Conservation (phyloP, 2,888 invertebrate genomes). For the Sphinx pinastri region DNA sequence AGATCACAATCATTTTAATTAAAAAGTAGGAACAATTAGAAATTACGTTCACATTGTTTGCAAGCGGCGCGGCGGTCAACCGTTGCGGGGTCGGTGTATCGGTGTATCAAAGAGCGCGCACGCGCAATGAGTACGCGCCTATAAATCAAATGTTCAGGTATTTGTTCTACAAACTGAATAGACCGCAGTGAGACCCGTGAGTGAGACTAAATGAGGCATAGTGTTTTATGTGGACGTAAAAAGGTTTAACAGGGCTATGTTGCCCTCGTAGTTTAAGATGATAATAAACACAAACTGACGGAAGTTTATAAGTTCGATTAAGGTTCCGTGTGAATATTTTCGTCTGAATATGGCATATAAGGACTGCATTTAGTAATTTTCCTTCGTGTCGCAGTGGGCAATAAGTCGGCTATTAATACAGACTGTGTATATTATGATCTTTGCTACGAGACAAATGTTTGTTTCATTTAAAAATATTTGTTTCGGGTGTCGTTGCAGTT, state of each 20-base stretch:
- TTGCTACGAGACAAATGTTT: too few species aligned
- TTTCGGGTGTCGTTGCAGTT: too few species aligned
- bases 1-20: conserved; percentile 10
- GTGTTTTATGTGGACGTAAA: background rate
- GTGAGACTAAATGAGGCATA: conserved; percentile 6
- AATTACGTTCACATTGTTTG: conserved; percentile 29
- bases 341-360: too few species aligned
- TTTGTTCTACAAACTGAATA: background rate
- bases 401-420: too few species aligned
- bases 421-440: too few species aligned
- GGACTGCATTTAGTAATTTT: too few species aligned
- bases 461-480: too few species aligned
- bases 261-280: too few species aligned
- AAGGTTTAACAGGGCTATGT: background rate
- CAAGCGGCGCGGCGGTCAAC: background rate
- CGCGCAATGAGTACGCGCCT: background rate
- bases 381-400: too few species aligned
- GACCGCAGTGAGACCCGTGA: background rate
- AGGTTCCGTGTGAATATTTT: too few species aligned
- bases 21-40: conserved; percentile 34
- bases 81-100: background rate
- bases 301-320: too few species aligned
- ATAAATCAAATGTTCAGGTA: conserved; percentile 7
- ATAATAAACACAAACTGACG: too few species aligned
- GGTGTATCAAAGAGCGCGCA: conserved; percentile 12